These are phyloP conservation scores for Ophioninae sp. DNA, from an alignment of 2,888 invertebrate genomes.

Conservation along the genomic window DNA sequence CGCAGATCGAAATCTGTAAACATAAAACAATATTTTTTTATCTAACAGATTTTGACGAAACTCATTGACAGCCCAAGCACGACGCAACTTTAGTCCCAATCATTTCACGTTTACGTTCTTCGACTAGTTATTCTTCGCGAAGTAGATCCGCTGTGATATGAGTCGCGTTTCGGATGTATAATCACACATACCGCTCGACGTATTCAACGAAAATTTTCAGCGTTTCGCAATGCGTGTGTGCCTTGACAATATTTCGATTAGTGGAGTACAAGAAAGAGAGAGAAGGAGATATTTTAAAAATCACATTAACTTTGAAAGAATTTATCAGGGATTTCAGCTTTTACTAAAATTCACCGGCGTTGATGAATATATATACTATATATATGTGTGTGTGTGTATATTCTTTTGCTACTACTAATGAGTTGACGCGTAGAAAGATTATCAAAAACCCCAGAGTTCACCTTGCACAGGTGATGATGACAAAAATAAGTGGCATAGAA, in stretches of 20 bases:
- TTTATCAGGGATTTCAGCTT: constrained; percentile 10
- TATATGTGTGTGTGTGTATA: neutral
- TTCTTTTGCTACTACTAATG: constrained; percentile 34
- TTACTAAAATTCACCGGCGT: constrained; percentile 4
- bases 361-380: neutral
- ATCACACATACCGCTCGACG: neutral
- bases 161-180: neutral
- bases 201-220: constrained; percentile 10
- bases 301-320: neutral
- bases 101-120: neutral
- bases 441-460: constrained; percentile 3
- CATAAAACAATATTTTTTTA: constrained; percentile 51
- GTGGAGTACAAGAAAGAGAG: neutral
- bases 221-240: constrained; percentile 20
- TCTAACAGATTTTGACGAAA: constrained; percentile 32
- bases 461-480: constrained; percentile 30
- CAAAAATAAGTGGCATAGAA: constrained; percentile 1
- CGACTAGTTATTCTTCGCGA: neutral
- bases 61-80: neutral
- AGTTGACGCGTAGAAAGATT: constrained; percentile 29
- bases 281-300: neutral
- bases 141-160: neutral
- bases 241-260: constrained; percentile 44
- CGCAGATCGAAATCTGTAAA: constrained; percentile 10
- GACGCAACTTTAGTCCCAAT: neutral